These are phyloP conservation scores for Salvelinus namaycush DNA, from an alignment of 2,113 vertebrate genomes.

Conservation along the genomic window DNA sequence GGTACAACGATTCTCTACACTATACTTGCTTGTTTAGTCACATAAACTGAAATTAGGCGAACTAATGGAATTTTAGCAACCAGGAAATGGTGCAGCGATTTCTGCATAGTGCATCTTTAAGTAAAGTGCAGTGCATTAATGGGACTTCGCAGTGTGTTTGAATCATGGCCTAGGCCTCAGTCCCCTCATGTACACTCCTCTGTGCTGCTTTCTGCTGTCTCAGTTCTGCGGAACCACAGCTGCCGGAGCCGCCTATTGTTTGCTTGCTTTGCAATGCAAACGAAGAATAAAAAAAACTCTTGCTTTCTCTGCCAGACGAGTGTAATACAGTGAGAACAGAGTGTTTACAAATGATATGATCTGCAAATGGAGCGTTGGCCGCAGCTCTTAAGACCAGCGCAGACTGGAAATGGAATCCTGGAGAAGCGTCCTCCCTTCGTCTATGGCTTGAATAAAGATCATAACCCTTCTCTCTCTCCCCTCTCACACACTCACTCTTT, in stretches of 20 bases:
- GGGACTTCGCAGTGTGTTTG: too few relatives aligned
- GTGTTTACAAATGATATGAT: constrained; percentile 55
- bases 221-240: constrained; percentile 32
- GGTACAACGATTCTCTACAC: too few relatives aligned
- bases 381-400: constrained; percentile 24
- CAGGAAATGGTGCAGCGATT: too few relatives aligned
- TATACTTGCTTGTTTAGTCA: too few relatives aligned
- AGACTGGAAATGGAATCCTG: constrained; percentile 15
- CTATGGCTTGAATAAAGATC: constrained; percentile 31
- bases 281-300: constrained; percentile 10
- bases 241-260: neutral
- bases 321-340: constrained; percentile 21
- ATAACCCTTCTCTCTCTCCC: constrained; percentile 7
- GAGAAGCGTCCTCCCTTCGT: neutral
- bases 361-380: constrained; percentile 38
- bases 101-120: too few relatives aligned
- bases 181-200: too few relatives aligned
- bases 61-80: too few relatives aligned
- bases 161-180: too few relatives aligned
- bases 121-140: too few relatives aligned
- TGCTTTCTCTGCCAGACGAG: constrained; percentile 26
- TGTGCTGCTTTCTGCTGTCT: too few relatives aligned
- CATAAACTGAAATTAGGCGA: too few relatives aligned
- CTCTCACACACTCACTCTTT: neutral
- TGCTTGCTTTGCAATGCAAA: constrained; percentile 51